Conservation (phyloP, 2,797 vertebrate genomes). For the Sebastes hubbsi region DNA sequence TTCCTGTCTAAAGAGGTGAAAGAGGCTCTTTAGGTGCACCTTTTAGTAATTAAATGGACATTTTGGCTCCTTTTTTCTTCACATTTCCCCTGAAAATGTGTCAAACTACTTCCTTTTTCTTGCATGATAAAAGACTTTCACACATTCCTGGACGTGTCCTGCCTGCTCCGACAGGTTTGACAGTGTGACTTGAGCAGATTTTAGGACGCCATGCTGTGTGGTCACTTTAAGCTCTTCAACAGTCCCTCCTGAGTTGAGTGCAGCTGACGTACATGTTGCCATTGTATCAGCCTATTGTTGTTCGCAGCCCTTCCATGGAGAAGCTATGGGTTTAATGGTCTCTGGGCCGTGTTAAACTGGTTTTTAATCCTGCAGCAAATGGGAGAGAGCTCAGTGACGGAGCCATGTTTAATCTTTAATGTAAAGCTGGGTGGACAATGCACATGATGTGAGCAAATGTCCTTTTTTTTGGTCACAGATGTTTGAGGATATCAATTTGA, state of each 20-base stretch:
- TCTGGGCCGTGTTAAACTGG: constrained; percentile 31
- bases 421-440: constrained; percentile 10
- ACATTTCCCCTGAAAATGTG: neutral
- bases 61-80: neutral
- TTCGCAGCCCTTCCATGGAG: constrained; percentile 33
- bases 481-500: neutral
- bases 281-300: constrained; percentile 52
- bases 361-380: constrained; percentile 59
- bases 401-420: constrained; percentile 48
- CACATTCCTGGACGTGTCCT: neutral
- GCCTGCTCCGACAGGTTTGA: neutral
- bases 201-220: constrained; percentile 12
- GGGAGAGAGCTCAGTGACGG: constrained; percentile 16
- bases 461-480: neutral
- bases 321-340: constrained; percentile 68
- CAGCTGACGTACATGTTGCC: constrained; percentile 29
- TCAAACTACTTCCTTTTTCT: neutral
- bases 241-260: constrained; percentile 14
- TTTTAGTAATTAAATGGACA: neutral
- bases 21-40: no score
- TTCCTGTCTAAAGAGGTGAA: neutral
- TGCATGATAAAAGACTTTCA: neutral
- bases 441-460: constrained; percentile 17
- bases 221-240: constrained; percentile 32
- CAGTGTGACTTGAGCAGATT: neutral